Base-by-base conservation (phyloP, 2,113 vertebrate genomes). In the mouse (Mus musculus) region DNA sequence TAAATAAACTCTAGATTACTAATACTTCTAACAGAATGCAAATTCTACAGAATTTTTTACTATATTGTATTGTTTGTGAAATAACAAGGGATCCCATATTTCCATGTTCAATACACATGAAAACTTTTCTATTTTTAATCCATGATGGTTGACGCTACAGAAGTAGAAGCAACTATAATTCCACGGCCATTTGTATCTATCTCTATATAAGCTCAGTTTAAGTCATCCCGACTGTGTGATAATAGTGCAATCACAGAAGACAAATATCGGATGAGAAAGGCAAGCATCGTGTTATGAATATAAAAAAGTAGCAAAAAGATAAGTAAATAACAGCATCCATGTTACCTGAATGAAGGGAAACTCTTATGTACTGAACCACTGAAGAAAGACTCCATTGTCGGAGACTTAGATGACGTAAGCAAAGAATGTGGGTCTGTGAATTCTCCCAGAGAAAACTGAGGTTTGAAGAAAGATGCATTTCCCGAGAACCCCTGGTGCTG, bases 381-480 rank as follows among this genome's bases (percentile, higher is more conserved):
- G 24, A 95, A 81, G 72, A 72, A 77, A 81, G 52, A 93, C 52
- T 92, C 93, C 75, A 39, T 88, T 61, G 85, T 26, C 72, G 46
- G 93, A 67, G 4, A 13, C 33, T 94, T 93, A 86, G 88, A 17
- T 86, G 63, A 92, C 24, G 54, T 46, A 93, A 91, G 61, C 88
- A 87, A 75, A 24, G 28, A 71, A 78, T 90, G 46, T 75, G 39
- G 94, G 82, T 77, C 46, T 95, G 56, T 96, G 80, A 94, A 93
- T 69, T 89, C 86, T 85, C 26, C 86, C 8, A 88, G 59, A 86
- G 73, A 90, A 94, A 94, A 89, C 24, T 26, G 59, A 94, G 86
- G 42, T 52, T 67, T 76, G 6, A 96, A 63, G 76, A 10, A 95
- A 94, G 87, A 94, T 28, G 2, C n/a, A 13, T 52, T 93, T 54